Percentiles rank a stretch among this genome's conserved stretches.
Evolutionary conservation across 2,888 invertebrate genomes (phyloP).

Genomic region (Ferrisia virgata): DNA sequence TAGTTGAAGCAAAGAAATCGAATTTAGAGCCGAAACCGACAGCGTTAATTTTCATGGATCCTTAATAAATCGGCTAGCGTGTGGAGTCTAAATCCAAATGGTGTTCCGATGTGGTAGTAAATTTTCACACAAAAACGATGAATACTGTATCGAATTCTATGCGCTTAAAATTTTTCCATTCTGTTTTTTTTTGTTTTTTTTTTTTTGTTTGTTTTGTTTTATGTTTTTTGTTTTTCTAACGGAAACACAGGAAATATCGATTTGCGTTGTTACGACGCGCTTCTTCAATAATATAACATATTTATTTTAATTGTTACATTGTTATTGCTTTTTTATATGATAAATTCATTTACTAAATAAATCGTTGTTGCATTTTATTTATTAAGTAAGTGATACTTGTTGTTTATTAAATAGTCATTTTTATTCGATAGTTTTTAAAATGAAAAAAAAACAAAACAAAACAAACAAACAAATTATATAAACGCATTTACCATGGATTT

Average conservation of each 20-base stretch:
- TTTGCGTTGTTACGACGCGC: slow-evolving; percentile 15
- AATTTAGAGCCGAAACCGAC: slow-evolving; percentile 89
- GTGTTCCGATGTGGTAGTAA: background rate
- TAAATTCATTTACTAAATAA: slow-evolving; percentile 24
- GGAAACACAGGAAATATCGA: slow-evolving; percentile 15
- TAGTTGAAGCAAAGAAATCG: slow-evolving; percentile 87
- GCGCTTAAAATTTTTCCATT: slow-evolving; percentile 23
- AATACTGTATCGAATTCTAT: slow-evolving; percentile 20
- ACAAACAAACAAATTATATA: too few species aligned
- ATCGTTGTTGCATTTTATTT: slow-evolving; percentile 36
- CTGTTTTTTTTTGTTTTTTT: background rate
- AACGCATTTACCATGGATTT: slow-evolving; percentile 18
- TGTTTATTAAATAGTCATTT: slow-evolving; percentile 36
- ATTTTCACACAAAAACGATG: background rate
- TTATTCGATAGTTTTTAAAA: slow-evolving; percentile 15
- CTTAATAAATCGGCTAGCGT: background rate
- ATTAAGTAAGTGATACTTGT: slow-evolving; percentile 38
- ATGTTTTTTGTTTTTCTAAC: background rate
- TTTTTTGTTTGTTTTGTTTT: background rate
- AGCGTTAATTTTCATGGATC: slow-evolving; percentile 80
- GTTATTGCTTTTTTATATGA: slow-evolving; percentile 32
- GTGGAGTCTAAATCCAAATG: background rate
- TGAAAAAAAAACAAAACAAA: background rate
- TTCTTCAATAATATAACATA: slow-evolving; percentile 28
- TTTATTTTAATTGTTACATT: slow-evolving; percentile 28